These are phyloP conservation scores for Tyrophagus putrescentiae DNA, from an alignment of 1,140 invertebrate species.

Conservation along the genomic window DNA sequence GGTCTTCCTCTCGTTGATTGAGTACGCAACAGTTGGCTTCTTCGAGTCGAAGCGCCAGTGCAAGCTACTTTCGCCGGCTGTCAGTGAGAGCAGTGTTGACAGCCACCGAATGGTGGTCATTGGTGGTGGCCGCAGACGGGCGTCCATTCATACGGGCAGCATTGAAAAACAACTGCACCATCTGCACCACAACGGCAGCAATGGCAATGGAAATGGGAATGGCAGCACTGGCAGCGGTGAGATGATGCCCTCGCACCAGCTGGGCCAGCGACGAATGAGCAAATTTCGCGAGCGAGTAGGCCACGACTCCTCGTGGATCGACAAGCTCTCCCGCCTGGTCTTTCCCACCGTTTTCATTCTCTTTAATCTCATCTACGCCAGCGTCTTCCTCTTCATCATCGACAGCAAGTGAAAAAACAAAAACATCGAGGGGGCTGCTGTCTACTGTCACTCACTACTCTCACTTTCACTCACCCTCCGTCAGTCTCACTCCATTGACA, in stretches of 20 bases:
- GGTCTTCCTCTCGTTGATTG: conserved; percentile 29
- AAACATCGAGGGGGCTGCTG: no score
- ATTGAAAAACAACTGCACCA: not conserved
- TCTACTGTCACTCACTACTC: no score
- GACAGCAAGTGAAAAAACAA: no score
- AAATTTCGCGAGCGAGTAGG: not conserved
- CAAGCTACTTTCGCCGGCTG: no score
- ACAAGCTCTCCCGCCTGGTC: not conserved
- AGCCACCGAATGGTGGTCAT: no score
- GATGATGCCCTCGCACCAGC: not conserved
- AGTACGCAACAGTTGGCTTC: conserved; percentile 28
- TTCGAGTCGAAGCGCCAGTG: no score
- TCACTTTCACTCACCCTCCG: no score
- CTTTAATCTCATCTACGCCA: not conserved
- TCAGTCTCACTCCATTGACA: no score
- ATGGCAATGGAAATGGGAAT: not conserved
- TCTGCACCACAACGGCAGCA: not conserved
- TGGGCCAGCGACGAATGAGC: not conserved
- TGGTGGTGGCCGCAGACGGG: no score
- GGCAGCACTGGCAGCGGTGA: not conserved
- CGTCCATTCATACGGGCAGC: no score
- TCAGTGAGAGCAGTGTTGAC: no score
- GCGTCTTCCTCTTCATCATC: not conserved
- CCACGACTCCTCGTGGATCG: not conserved
- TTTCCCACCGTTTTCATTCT: not conserved